Conservation (phyloP, 2,113 vertebrate genomes). For the Drymodes brunneopygia region DNA sequence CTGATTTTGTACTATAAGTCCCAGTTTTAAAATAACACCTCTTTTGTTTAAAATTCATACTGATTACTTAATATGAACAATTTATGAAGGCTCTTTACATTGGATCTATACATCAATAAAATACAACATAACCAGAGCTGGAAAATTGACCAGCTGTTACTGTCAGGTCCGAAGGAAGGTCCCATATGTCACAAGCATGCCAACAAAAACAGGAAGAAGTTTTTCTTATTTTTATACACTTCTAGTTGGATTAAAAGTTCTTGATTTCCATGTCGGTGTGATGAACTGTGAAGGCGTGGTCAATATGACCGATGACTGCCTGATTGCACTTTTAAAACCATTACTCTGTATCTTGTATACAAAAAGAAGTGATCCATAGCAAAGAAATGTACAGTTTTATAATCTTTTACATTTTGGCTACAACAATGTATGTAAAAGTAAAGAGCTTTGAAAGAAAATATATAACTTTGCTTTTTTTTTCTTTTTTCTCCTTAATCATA, state of each 20-base stretch:
- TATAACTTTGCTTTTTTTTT: conserved; percentile 69
- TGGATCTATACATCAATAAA: conserved; percentile 79
- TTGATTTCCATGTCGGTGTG: conserved; percentile 67
- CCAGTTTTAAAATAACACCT: conserved; percentile 78
- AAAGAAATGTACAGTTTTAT: conserved; percentile 75
- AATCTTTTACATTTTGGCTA: conserved; percentile 82
- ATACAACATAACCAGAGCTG: conserved; percentile 77
- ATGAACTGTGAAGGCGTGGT: conserved; percentile 78
- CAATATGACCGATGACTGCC: conserved; percentile 86
- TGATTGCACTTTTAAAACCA: conserved; percentile 73
- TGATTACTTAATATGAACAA: conserved; percentile 79
- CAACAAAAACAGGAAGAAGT: conserved; percentile 76
- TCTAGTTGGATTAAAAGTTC: conserved; percentile 72
- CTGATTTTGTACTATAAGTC: conserved; percentile 71
- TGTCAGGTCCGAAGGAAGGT: conserved; percentile 70
- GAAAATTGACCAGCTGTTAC: conserved; percentile 71
- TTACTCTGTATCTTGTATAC: conserved; percentile 69
- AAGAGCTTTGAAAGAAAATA: conserved; percentile 86
- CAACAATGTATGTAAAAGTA: conserved; percentile 87
- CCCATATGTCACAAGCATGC: conserved; percentile 83
- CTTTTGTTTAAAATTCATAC: conserved; percentile 73
- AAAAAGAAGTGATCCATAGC: conserved; percentile 75
- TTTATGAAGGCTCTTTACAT: conserved; percentile 76
- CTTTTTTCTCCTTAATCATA: conserved; percentile 69
- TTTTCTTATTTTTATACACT: conserved; percentile 72